Conservation (phyloP, 2,113 vertebrate species). For the Solenodon paradoxus region DNA sequence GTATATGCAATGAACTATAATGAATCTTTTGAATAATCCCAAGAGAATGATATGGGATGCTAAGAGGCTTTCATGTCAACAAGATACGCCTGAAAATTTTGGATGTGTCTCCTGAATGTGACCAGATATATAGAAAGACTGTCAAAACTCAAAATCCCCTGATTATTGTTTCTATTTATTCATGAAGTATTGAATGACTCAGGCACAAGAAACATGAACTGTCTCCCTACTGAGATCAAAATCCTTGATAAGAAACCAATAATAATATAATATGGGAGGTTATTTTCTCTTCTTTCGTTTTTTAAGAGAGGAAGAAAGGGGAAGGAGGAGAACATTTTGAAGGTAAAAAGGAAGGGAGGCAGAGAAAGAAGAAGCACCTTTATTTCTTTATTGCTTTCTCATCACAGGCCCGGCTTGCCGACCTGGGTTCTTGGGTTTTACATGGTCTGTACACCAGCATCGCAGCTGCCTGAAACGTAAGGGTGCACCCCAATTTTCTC, state of each 20-base stretch:
- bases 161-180: not conserved
- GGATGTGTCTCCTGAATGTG: not conserved
- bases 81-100: not conserved
- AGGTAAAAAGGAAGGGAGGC: no score
- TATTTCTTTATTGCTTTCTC: no score
- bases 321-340: no score
- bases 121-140: not conserved
- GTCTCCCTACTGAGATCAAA: not conserved
- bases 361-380: no score
- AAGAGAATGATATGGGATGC: not conserved
- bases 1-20: not conserved
- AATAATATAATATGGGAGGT: not conserved
- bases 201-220: not conserved
- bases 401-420: no score
- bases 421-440: no score
- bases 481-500: no score
- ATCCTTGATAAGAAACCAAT: not conserved
- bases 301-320: no score
- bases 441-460: no score
- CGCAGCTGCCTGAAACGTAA: no score
- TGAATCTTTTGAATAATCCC: not conserved
- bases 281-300: not conserved
- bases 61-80: not conserved
- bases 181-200: not conserved
- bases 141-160: not conserved